Base-by-base conservation (phyloP, 2,888 invertebrate genomes). In the Cheilosia vernalis region DNA sequence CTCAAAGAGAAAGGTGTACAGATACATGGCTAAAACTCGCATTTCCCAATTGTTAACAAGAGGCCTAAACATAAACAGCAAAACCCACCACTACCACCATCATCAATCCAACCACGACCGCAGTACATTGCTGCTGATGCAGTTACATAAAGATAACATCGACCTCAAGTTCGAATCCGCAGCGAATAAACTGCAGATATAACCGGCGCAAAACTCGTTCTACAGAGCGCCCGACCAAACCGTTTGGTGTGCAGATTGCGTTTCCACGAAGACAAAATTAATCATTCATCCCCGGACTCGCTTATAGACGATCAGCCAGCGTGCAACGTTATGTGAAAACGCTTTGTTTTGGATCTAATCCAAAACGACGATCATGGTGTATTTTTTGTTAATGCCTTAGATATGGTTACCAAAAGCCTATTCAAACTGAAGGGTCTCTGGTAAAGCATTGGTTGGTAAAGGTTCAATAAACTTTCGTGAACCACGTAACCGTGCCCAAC, bases 101-200 rank as follows among this genome's bases (percentile, higher is more conserved):
- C 51, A 60, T 33, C 3, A 33, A 10, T 33, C n/a, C 24, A 13
- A 44, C 58, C 10, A 69, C 69, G 2, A 49, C n/a, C 33, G 55
- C 47, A 30, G 33, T 53, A 63, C 53, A 24, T 66, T 69, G 30
- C 33, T 56, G 73, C 66, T 60, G 73, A 10, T 58, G 67, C 63
- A 80, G 80, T 84, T 84, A 84, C 74, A 76, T 84, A 84, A 84
- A 80, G 64, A 70, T 84, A 76, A 74, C 84, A 80, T 80, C 84
- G 84, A 84, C 84, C 84, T 84, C 64, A 76, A 80, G 80, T 80
- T 84, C 74, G 74, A 79, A 69, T 74, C 63, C 51, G 73, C 60
- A 79, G 58, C 79, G 84, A 80, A 70, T 67, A 37, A 74, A 51
- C 58, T 37, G 63, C 64, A 60, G 40, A 55, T 67, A 66, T 30